phyloP scores from a whole-genome alignment of 2,888 invertebrate genomes.

The Microdon myrmicae region DNA sequence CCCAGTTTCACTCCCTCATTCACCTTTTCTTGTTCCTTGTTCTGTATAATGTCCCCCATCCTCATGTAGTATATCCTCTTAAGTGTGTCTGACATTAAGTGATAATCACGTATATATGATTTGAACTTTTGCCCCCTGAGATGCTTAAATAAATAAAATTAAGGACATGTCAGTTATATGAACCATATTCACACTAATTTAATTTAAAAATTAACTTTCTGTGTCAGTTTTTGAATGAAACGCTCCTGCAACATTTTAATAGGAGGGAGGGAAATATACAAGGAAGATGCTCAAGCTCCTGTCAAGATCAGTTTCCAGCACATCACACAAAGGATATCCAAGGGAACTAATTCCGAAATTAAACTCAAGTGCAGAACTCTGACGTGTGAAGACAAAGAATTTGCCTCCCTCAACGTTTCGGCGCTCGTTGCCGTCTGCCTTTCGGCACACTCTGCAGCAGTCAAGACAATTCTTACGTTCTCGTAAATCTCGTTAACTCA shows the following conservation, averaged over 20 bases:
- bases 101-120: constrained; percentile 11
- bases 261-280: background rate
- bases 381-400: constrained; percentile 20
- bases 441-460: constrained; percentile 3
- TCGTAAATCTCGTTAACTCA: constrained; percentile 35
- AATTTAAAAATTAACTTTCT: constrained; percentile 16
- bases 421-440: constrained; percentile 2
- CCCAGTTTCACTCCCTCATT: background rate
- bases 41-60: too few species aligned
- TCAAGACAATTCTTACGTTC: constrained; percentile 19
- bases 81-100: constrained; percentile 20
- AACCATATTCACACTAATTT: constrained; percentile 4
- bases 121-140: background rate
- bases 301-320: constrained; percentile 33
- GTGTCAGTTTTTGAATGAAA: constrained; percentile 12
- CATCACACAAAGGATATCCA: constrained; percentile 11
- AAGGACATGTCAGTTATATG: background rate
- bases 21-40: too few species aligned
- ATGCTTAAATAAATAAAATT: background rate
- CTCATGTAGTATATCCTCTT: background rate
- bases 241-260: too few species aligned
- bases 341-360: background rate
- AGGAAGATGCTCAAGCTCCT: too few species aligned
- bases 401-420: constrained; percentile 7
- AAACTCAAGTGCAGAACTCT: constrained; percentile 6